Base-by-base conservation (phyloP, 1,140 invertebrate species). In the Drosophila prosaltans region DNA sequence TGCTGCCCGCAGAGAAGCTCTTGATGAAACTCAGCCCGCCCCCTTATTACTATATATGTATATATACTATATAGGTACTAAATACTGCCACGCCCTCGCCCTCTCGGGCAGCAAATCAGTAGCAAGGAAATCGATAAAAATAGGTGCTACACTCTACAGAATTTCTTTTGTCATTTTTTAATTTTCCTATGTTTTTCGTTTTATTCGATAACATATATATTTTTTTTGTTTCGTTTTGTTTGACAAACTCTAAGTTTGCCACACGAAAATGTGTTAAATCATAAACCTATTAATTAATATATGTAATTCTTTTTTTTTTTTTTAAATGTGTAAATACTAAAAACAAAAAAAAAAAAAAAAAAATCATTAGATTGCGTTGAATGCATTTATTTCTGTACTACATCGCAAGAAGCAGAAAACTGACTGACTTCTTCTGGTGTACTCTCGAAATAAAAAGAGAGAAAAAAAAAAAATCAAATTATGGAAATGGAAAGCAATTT, bases 311-410 rank as follows among this genome's bases (percentile, higher is more conserved):
- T 57, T 62, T 74, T 36, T 36, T 36, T 36, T 59, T 57, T 69
- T 68, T 65, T 72, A 73, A 88, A 69, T 89, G 80, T 88, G 84
- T 89, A 88, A 51, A 88, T 89, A 88, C 84, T 88, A 88, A 86
- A 79, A 72, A 74, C 57, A 26, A 43, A 88, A 86, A 79, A 72
- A 74, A 51, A 26, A 43, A 16, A 16, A 16, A 16, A 69, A 62
- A 51, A 41, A 40, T 64, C 43, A 1, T 24, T 51, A 51, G 24
- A 48, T 48, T 48, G 45, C 45, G 45, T 21, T 48, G 21, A 26
- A 51, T 84, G 84, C 84, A 89, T 89, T 81, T 88, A 89, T 88
- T 88, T 88, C 84, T 74, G 72, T 66, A 84, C 78, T 88, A 88
- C 84, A 88, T 71, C 82, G 78, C 60, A 64, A 88, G 84, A 89